Evolutionary conservation across 2,113 vertebrate species (phyloP).

Genomic region (Dasyurus viverrinus): DNA sequence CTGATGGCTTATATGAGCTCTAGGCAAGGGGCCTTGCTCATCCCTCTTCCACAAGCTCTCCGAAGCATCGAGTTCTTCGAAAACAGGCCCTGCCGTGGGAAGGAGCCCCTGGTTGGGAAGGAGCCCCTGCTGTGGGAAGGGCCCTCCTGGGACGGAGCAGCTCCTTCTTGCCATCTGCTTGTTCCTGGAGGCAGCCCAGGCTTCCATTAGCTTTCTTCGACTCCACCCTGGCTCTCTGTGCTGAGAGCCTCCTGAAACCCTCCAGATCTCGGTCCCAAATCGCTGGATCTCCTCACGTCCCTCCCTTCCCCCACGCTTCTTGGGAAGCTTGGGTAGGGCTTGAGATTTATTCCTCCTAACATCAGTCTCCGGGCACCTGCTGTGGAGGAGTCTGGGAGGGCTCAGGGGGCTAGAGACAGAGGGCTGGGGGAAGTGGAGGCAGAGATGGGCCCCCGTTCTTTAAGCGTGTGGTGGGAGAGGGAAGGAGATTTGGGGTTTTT

Average conservation of each 20-base stretch:
- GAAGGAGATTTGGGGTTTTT: background rate
- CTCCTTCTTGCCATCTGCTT: background rate
- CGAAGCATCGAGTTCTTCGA: background rate
- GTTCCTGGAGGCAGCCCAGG: background rate
- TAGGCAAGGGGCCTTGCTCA: background rate
- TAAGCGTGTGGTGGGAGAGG: background rate
- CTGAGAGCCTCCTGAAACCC: background rate
- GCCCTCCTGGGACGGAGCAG: background rate
- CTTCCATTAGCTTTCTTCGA: background rate
- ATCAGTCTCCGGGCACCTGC: background rate
- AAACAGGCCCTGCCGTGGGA: background rate
- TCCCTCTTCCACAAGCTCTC: background rate
- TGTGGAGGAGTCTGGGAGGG: background rate
- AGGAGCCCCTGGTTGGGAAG: background rate
- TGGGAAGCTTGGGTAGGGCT: background rate
- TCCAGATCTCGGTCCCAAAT: no score
- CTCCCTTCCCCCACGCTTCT: background rate
- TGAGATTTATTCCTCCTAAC: background rate
- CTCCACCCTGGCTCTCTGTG: background rate
- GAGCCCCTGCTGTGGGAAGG: background rate
- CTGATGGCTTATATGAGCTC: background rate
- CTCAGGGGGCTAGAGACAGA: no score
- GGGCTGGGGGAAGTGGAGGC: no score
- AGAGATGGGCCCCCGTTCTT: background rate
- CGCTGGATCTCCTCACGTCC: background rate